phyloP scores from a whole-genome alignment of 2,113 vertebrate species.

The Corvus moneduloides region DNA sequence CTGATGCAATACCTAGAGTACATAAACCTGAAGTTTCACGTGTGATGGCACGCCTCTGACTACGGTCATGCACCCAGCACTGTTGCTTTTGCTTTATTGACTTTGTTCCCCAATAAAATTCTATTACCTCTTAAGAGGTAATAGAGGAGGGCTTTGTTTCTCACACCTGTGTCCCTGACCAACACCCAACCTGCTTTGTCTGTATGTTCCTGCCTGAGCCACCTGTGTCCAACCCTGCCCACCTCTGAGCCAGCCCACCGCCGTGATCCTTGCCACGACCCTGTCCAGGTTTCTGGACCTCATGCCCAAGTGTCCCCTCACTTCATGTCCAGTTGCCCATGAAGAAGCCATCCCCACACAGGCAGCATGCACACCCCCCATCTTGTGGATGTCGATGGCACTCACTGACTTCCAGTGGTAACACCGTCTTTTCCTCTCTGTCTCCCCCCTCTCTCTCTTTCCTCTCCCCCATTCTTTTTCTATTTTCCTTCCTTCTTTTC shows the following conservation, averaged over 20 bases:
- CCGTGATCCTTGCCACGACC: accelerated
- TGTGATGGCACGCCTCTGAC: accelerated
- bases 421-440: background rate
- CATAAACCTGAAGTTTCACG: background rate
- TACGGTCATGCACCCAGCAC: background rate
- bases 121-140: background rate
- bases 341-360: background rate
- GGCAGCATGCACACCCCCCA: background rate
- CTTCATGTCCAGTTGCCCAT: background rate
- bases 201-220: background rate
- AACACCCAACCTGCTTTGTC: background rate
- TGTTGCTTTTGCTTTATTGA: background rate
- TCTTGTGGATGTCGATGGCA: accelerated
- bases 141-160: background rate
- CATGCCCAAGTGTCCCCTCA: background rate
- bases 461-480: background rate
- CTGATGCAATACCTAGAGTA: background rate
- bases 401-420: background rate
- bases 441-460: background rate
- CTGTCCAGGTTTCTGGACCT: background rate
- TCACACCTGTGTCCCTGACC: background rate
- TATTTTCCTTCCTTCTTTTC: background rate
- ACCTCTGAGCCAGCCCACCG: background rate
- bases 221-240: background rate
- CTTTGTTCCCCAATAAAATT: background rate